Percentiles rank a stretch among this genome's conserved stretches.
These are phyloP conservation scores for Eustalomyia histrio DNA, from an alignment of 2,888 invertebrate species.

Conservation along the genomic window DNA sequence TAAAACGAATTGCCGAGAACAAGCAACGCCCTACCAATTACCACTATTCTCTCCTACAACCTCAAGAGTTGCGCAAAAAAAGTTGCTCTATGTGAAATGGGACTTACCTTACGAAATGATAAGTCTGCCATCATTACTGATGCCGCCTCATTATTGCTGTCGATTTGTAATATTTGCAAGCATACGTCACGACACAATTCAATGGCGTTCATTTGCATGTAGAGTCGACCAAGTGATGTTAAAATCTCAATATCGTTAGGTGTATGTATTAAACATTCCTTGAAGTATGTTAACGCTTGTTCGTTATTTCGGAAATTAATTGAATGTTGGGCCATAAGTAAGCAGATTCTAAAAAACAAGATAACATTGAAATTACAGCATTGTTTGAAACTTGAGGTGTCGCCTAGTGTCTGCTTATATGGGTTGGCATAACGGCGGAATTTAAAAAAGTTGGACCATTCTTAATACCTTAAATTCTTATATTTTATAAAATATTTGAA, in stretches of 20 bases:
- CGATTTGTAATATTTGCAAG: conserved; percentile 88
- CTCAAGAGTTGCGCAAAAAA: too few species aligned
- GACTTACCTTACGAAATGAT: conserved; percentile 91
- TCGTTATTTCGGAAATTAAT: conserved; percentile 84
- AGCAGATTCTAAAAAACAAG: conserved; percentile 81
- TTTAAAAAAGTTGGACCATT: too few species aligned
- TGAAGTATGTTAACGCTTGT: conserved; percentile 89
- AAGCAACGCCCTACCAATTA: too few species aligned
- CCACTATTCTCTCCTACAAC: too few species aligned
- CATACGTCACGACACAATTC: conserved; percentile 94
- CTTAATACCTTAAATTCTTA: too few species aligned
- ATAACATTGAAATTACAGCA: too few species aligned
- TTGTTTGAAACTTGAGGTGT: too few species aligned
- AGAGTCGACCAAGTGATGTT: conserved; percentile 87
- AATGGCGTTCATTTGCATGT: conserved; percentile 91
- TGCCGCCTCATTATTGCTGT: conserved; percentile 94
- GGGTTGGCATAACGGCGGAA: too few species aligned
- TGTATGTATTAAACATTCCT: conserved; percentile 90
- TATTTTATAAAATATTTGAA: too few species aligned
- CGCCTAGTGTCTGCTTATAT: too few species aligned
- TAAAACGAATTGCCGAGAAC: too few species aligned
- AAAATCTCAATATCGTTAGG: conserved; percentile 88
- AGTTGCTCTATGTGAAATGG: too few species aligned
- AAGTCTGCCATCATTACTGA: conserved; percentile 98
- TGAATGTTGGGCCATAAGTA: conserved; percentile 87